Conservation (phyloP, 2,113 vertebrate species). For the Corythornis madagascariensis region DNA sequence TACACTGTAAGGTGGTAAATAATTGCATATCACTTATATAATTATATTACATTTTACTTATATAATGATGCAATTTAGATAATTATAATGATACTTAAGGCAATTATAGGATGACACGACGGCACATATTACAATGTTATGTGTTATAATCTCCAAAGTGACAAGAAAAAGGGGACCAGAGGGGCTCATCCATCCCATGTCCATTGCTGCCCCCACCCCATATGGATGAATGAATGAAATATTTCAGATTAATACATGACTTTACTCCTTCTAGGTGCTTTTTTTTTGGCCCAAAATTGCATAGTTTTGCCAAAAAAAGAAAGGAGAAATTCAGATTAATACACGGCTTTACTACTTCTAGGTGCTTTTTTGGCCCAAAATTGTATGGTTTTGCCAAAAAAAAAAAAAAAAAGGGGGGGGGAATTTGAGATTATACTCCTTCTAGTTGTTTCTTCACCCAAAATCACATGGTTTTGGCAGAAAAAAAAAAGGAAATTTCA, state of each 20-base stretch:
- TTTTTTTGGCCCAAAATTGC: not conserved
- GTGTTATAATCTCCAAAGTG: not conserved
- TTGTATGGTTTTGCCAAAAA: not conserved
- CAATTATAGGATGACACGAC: not conserved
- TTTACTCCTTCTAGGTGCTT: not conserved
- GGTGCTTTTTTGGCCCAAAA: not conserved
- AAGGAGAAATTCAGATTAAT: too few relatives aligned
- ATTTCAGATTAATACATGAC: not conserved
- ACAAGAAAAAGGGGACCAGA: not conserved
- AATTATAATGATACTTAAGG: not conserved
- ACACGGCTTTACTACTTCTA: not conserved
- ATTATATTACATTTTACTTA: not conserved
- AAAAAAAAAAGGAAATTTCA: not conserved
- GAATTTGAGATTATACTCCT: not conserved
- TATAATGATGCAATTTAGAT: constrained; percentile 3
- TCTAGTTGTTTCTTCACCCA: not conserved
- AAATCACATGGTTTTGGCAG: accelerated
- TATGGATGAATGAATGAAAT: accelerated
- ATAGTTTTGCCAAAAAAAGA: accelerated
- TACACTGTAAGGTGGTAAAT: not conserved
- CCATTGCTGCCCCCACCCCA: accelerated
- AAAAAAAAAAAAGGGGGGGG: too few relatives aligned
- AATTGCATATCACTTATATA: not conserved
- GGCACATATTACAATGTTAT: not conserved
- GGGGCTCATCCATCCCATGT: accelerated